Conservation (phyloP, 2,888 invertebrate genomes). For the Microctonus brassicae region DNA sequence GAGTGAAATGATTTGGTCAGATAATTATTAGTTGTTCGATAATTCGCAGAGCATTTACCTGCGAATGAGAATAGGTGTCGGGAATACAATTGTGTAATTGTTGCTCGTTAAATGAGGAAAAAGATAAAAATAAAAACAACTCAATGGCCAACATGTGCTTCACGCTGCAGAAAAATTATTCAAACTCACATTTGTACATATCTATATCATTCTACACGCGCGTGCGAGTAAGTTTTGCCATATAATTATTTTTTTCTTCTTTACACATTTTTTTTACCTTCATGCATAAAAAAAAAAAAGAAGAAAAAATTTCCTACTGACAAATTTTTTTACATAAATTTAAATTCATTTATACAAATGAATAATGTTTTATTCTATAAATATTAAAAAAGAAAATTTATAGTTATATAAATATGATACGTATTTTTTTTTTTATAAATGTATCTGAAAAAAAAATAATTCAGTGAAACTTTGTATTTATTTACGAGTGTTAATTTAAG, state of each 20-base stretch:
- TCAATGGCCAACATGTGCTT: slow-evolving; percentile 30
- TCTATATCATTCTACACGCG: background rate
- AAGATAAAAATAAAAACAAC: too few species aligned
- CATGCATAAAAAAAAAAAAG: background rate
- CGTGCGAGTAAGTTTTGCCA: background rate
- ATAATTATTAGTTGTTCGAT: background rate
- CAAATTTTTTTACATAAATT: background rate
- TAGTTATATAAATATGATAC: too few species aligned
- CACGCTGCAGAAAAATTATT: background rate
- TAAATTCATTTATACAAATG: background rate
- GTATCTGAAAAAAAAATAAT: too few species aligned
- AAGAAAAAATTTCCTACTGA: background rate
- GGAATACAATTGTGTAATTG: slow-evolving; percentile 39
- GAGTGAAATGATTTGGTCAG: background rate
- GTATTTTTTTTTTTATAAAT: too few species aligned
- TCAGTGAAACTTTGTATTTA: too few species aligned
- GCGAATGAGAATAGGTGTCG: slow-evolving; percentile 6
- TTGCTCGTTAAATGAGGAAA: slow-evolving; percentile 35
- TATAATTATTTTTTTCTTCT: background rate
- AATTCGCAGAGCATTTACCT: too few species aligned
- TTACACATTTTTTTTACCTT: background rate
- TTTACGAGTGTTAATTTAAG: background rate
- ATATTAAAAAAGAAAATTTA: too few species aligned
- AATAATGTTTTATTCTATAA: background rate
- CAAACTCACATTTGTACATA: background rate